A percentile compares a stretch with the other conserved stretches of the same genome.
Conservation (phyloP, 2,888 invertebrate species). For the Stenodema calcarata region DNA sequence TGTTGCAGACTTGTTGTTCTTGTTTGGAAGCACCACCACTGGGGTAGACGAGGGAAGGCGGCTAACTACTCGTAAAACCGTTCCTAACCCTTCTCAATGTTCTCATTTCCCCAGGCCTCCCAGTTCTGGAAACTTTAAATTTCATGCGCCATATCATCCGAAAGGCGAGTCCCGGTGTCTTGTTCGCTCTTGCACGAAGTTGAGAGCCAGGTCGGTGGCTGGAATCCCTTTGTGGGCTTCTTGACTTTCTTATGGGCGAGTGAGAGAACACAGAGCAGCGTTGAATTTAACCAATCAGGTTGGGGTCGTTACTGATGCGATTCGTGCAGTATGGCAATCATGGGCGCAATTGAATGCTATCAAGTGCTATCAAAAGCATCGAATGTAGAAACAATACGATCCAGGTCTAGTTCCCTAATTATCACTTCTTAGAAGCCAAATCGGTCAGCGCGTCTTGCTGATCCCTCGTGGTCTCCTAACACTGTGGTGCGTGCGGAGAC, state of each 20-base stretch:
- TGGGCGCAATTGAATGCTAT: too few species aligned
- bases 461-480: too few species aligned
- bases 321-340: too few species aligned
- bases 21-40: background rate
- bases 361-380: too few species aligned
- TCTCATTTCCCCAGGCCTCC: conserved; percentile 2
- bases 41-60: background rate
- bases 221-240: background rate
- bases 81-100: conserved; percentile 45
- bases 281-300: too few species aligned
- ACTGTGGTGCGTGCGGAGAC: too few species aligned
- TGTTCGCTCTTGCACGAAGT: conserved; percentile 1
- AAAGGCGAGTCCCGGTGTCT: background rate
- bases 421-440: too few species aligned
- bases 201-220: background rate
- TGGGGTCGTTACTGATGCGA: too few species aligned
- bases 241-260: background rate
- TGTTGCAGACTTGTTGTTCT: conserved; percentile 33
- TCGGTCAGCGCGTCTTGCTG: too few species aligned
- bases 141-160: conserved; percentile 32
- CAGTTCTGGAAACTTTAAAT: conserved; percentile 18
- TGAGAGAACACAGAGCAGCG: too few species aligned
- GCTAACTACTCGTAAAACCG: conserved; percentile 19
- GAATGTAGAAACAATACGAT: too few species aligned
- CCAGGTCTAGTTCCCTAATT: too few species aligned